A percentile compares a stretch with the other conserved stretches of the same genome.
phyloP scores from a whole-genome alignment of 2,888 invertebrate genomes.

The Xestoiulus laeticollis region DNA sequence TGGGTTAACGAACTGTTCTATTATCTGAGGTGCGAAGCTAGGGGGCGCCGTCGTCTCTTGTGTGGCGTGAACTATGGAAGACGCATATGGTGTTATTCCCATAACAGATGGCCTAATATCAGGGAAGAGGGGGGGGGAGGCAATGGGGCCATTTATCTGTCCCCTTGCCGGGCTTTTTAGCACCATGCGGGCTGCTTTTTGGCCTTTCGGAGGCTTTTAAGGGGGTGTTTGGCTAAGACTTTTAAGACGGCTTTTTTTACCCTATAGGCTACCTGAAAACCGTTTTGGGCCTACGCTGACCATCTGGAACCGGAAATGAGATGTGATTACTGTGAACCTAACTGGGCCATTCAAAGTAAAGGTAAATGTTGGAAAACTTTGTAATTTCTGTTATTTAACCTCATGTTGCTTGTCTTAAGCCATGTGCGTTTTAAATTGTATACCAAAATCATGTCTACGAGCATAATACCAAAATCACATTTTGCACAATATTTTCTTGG shows the following conservation, averaged over 20 bases:
- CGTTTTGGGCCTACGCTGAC: background rate
- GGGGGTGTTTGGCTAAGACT: background rate
- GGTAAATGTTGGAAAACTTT: too few species aligned
- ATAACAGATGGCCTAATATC: slow-evolving; percentile 7
- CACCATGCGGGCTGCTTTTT: background rate
- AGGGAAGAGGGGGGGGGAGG: background rate
- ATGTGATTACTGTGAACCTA: background rate
- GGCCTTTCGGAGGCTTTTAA: background rate
- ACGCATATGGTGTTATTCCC: slow-evolving; percentile 14
- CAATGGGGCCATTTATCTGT: background rate
- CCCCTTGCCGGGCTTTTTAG: background rate
- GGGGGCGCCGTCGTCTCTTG: background rate
- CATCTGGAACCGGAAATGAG: background rate
- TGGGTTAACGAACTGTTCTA: slow-evolving; percentile 20
- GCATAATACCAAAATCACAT: too few species aligned
- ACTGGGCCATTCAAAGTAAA: too few species aligned
- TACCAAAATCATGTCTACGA: too few species aligned
- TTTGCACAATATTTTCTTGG: background rate
- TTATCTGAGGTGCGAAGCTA: background rate
- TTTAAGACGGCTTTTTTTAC: background rate
- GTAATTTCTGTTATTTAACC: too few species aligned
- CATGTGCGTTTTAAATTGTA: too few species aligned
- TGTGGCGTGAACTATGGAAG: slow-evolving; percentile 14
- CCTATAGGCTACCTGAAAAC: background rate
- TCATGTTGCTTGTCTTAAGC: too few species aligned